Base-by-base conservation (phyloP, 1,140 invertebrate genomes). In the Aleiodes sp. region DNA sequence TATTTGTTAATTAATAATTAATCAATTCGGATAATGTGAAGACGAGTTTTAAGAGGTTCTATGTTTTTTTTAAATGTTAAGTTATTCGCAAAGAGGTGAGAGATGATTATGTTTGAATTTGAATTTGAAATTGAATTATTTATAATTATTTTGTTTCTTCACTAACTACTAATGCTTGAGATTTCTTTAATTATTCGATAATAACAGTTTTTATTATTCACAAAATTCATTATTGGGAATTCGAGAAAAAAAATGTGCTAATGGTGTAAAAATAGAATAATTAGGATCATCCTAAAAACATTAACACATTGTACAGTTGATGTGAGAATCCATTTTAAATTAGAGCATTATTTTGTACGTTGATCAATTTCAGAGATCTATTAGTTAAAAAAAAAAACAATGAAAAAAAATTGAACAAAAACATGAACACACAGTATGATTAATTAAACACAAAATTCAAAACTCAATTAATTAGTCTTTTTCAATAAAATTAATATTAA, bases 1-100 rank as follows among this genome's bases (percentile, higher is more conserved):
- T 70, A 76, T 73, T 59, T 72, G 72, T 72, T 73, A 72, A 60
- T 52, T 52, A 12, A 16, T 46, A 46, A 52, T 52, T 52, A 12
- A 52, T 16, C 46, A 68, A 68, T 68, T 68, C 52, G 33, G 46
- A 67, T 52, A 52, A 52, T 52, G 46, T 21, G 46, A 52, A 52
- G 46, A 52, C 46, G 46, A 43, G 39, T 16, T 43, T 52, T 24
- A 24, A 63, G n/a, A 39, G 31, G 35, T 63, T 37, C 21, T 7
- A 21, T 31, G 26, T 41, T 8, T 16, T 41, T 10, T 46, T 16
- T 21, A 26, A 14, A 28, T 43, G 4, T 56, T 65, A 24, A 33
- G 39, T 57, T 37, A 33, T 14, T 37, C 4, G 19, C 37, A n/a
- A 2, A 66, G 24, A 2, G n/a, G 31, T 9, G 57, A 33, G 14